Conservation (phyloP, 2,113 vertebrate species). For the Muntiacus muntjak region DNA sequence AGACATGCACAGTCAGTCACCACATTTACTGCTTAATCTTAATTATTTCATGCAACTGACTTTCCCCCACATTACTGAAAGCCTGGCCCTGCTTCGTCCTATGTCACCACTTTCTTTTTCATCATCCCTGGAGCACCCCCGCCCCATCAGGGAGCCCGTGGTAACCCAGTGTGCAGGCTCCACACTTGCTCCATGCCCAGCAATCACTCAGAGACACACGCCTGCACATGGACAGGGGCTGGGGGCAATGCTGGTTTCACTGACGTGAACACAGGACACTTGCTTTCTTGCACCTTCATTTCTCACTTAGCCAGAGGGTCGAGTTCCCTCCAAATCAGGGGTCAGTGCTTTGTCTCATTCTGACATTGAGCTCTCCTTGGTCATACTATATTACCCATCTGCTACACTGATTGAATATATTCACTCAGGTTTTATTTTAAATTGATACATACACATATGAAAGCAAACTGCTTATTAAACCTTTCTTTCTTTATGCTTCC, state of each 20-base stretch:
- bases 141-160: background rate
- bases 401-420: background rate
- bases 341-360: background rate
- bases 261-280: too few relatives aligned
- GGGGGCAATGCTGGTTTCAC: background rate
- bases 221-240: too few relatives aligned
- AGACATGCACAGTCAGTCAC: background rate
- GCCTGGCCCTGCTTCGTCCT: background rate
- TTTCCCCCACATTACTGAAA: background rate
- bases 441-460: background rate
- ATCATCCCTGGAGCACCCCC: background rate
- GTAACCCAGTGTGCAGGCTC: background rate
- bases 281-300: background rate
- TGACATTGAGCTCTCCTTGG: background rate
- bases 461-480: background rate
- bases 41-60: background rate
- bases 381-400: background rate
- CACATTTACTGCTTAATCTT: background rate
- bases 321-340: background rate
- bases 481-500: background rate
- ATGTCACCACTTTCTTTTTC: background rate
- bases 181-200: conserved; percentile 37
- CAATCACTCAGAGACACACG: background rate
- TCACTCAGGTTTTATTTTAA: background rate
- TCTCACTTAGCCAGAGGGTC: background rate